A percentile compares a stretch with the other conserved stretches of the same genome.
Evolutionary conservation across 2,888 invertebrate genomes (phyloP).

Genomic region (Penaeus monodon): DNA sequence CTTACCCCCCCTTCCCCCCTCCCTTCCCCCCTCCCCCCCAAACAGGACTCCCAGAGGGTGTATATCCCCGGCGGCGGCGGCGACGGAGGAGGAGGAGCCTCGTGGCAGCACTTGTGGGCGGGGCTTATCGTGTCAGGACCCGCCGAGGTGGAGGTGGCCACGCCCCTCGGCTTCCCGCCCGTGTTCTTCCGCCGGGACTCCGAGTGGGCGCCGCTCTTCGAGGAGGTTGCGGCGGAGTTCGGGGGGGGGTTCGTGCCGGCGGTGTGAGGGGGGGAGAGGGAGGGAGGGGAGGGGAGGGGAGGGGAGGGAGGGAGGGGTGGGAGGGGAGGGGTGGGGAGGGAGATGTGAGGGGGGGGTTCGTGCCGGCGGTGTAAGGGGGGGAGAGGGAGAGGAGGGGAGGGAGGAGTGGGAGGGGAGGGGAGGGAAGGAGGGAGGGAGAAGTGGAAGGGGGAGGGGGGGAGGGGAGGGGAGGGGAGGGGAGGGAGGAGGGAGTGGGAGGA

Average conservation of each 20-base stretch:
- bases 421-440: no score
- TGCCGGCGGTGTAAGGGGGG: no score
- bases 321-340: background rate
- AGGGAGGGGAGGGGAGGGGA: no score
- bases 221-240: conserved; percentile 47
- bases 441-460: no score
- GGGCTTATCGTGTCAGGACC: conserved; percentile 51
- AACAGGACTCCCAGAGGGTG: conserved; percentile 41
- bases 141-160: conserved; percentile 43
- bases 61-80: conserved; percentile 61
- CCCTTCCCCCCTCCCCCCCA: background rate
- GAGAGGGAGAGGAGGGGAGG: no score
- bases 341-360: background rate
- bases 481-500: no score
- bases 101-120: conserved; percentile 66
- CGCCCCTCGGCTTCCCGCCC: conserved; percentile 66
- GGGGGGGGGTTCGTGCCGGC: background rate
- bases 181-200: conserved; percentile 65
- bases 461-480: no score
- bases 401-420: no score
- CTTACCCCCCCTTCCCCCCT: no score
- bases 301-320: background rate
- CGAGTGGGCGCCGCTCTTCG: conserved; percentile 54
- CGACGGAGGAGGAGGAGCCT: conserved; percentile 5
- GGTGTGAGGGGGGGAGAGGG: background rate